A percentile compares a stretch with the other conserved stretches of the same genome.
Evolutionary conservation across 2,113 vertebrate genomes (phyloP).

Genomic region (Nymphicus hollandicus): DNA sequence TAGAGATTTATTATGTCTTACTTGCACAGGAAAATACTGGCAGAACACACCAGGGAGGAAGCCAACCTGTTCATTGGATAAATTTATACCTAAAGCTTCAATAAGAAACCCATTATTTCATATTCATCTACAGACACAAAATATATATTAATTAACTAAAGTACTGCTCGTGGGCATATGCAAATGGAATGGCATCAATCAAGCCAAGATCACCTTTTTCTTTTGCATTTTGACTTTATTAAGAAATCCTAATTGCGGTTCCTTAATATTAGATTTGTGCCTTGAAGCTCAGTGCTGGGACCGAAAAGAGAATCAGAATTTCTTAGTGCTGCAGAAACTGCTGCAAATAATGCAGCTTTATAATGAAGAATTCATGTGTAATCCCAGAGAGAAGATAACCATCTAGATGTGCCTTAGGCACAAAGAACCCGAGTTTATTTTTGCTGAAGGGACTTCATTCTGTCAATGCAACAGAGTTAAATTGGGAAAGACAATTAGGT

Average conservation of each 20-base stretch:
- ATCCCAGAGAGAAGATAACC: neutral
- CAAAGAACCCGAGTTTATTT: neutral
- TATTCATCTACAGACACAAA: neutral
- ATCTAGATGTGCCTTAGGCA: neutral
- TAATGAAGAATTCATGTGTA: neutral
- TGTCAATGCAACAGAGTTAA: neutral
- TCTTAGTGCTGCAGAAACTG: neutral
- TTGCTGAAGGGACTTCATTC: neutral
- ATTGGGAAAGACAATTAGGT: neutral
- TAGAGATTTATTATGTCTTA: neutral
- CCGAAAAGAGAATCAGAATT: neutral
- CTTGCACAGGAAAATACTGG: neutral
- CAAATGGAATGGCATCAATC: constrained; percentile 34
- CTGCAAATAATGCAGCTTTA: neutral
- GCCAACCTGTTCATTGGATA: neutral
- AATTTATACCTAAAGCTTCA: neutral
- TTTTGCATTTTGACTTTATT: neutral
- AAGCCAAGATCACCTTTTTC: neutral
- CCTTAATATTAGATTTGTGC: neutral
- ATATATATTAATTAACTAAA: constrained; percentile 33
- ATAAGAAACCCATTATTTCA: neutral
- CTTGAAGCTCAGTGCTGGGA: neutral
- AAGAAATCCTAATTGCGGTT: neutral
- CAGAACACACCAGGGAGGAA: neutral
- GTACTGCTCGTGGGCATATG: constrained; percentile 21